Conservation (phyloP, 2,888 invertebrate genomes). For the Rhopalosiphum nymphaeae region DNA sequence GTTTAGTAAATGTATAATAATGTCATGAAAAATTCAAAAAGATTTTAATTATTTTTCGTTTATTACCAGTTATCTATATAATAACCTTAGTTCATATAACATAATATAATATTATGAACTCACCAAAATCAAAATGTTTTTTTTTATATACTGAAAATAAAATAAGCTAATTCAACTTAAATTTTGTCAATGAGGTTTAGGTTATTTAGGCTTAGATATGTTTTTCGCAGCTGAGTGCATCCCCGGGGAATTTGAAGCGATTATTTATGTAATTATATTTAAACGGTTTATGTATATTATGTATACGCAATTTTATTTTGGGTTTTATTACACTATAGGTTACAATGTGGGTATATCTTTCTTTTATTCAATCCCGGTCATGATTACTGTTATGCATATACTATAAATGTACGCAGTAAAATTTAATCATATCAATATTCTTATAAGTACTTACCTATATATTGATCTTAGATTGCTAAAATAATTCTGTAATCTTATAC, state of each 20-base stretch:
- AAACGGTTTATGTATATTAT: background rate
- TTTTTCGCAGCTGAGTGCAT: background rate
- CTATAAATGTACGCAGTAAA: background rate
- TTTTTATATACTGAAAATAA: background rate
- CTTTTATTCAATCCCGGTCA: background rate
- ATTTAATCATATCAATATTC: background rate
- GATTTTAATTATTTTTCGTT: background rate
- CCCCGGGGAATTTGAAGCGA: background rate
- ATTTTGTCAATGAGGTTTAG: background rate
- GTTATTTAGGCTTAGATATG: background rate
- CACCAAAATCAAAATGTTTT: background rate
- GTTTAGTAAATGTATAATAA: background rate
- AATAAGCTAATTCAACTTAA: background rate
- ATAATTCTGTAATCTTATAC: background rate
- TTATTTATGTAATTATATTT: conserved; percentile 8
- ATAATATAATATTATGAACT: background rate
- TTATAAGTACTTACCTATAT: background rate
- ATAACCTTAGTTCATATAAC: background rate
- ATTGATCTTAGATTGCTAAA: background rate
- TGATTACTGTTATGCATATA: background rate
- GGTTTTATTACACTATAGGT: background rate
- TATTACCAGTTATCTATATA: background rate
- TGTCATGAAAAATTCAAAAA: background rate
- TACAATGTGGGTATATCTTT: background rate
- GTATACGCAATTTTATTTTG: background rate